phyloP scores from a whole-genome alignment of 2,797 vertebrate genomes.

The Ambastaia sidthimunki region DNA sequence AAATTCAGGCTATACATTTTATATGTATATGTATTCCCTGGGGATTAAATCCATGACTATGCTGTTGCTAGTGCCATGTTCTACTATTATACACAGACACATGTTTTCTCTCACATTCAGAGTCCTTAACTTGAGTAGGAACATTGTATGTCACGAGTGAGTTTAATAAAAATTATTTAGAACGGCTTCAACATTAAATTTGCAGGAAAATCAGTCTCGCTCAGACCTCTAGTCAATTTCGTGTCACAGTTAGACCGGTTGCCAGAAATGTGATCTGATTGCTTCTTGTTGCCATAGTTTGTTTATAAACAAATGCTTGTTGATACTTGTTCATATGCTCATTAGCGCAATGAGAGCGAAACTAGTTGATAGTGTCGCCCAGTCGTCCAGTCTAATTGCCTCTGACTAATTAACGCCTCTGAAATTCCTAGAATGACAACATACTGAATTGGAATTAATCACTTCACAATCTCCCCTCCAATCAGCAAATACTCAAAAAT shows the following conservation, averaged over 20 bases:
- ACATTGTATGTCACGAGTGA: constrained; percentile 4
- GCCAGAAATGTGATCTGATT: constrained; percentile 3
- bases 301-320: constrained; percentile 33
- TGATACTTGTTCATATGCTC: constrained; percentile 24
- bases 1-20: too few relatives aligned
- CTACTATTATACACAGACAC: too few relatives aligned
- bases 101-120: background rate
- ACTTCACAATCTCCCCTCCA: constrained; percentile 40
- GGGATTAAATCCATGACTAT: too few relatives aligned
- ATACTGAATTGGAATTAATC: constrained; percentile 51
- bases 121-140: background rate
- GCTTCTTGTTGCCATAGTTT: constrained; percentile 32
- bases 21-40: too few relatives aligned
- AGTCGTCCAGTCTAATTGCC: constrained; percentile 33
- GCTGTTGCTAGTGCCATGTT: too few relatives aligned
- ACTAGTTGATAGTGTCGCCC: constrained; percentile 19
- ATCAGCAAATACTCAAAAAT: constrained; percentile 51
- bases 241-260: background rate
- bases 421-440: constrained; percentile 39
- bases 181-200: background rate
- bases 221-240: background rate
- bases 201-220: background rate
- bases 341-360: constrained; percentile 10
- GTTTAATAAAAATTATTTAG: background rate
- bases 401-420: constrained; percentile 43